These are phyloP conservation scores for Sinocyclocheilus rhinocerous DNA, from an alignment of 2,113 vertebrate species.

Conservation along the genomic window DNA sequence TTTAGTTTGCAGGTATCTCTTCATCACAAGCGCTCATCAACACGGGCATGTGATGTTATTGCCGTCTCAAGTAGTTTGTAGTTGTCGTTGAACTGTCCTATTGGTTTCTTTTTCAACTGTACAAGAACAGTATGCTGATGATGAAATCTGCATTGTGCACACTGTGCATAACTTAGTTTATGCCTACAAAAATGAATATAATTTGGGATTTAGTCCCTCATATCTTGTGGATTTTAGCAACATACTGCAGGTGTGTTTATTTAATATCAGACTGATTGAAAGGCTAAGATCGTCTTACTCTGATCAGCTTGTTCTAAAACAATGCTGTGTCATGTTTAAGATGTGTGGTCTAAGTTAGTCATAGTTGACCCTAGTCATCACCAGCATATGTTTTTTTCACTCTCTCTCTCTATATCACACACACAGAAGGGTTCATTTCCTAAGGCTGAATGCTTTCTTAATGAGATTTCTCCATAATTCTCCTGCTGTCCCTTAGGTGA, in stretches of 20 bases:
- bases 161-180: no score
- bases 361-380: not conserved
- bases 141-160: no score
- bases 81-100: no score
- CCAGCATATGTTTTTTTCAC: not conserved
- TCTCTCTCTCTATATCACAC: not conserved
- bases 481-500: not conserved
- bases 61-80: no score
- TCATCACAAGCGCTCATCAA: no score
- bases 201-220: no score
- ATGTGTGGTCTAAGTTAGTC: not conserved
- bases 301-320: not conserved
- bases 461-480: slow-evolving; percentile 11
- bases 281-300: not conserved
- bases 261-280: not conserved
- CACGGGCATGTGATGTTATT: no score
- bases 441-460: not conserved
- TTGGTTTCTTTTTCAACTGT: no score
- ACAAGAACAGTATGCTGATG: no score
- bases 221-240: not conserved
- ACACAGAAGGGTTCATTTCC: not conserved
- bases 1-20: no score
- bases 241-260: not conserved
- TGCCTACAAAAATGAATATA: no score
- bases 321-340: not conserved